phyloP scores from a whole-genome alignment of 2,113 vertebrate genomes.

The Pterocles burchelli region DNA sequence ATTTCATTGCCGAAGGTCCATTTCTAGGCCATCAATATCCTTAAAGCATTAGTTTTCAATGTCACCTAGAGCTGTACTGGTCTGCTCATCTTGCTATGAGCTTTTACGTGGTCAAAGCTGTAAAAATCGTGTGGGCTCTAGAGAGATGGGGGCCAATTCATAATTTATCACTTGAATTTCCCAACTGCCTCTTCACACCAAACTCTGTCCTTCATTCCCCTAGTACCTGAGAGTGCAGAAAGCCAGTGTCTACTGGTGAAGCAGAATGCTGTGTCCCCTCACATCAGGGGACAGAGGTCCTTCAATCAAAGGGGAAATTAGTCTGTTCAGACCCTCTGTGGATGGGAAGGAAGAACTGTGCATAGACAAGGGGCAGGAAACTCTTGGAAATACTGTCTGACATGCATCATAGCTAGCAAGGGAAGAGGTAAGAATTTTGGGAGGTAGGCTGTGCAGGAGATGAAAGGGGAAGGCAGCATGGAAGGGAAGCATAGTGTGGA shows the following conservation, averaged over 20 bases:
- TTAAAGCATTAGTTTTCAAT: neutral
- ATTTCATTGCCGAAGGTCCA: neutral
- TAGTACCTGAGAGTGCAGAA: neutral
- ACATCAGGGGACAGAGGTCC: neutral
- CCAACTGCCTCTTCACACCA: neutral
- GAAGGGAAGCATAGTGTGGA: neutral
- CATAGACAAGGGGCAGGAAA: neutral
- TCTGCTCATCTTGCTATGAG: neutral
- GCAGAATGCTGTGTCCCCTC: neutral
- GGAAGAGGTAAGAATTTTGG: neutral
- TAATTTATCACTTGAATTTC: neutral
- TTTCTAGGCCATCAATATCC: neutral
- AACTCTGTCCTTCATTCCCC: neutral
- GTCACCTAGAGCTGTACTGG: neutral
- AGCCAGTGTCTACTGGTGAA: neutral
- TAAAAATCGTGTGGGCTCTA: neutral
- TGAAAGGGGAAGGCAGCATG: neutral
- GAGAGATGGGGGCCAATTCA: neutral
- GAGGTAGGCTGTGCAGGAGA: neutral
- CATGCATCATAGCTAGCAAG: neutral
- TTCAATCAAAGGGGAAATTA: neutral
- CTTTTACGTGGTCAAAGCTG: neutral
- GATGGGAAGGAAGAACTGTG: neutral
- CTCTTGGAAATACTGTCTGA: neutral
- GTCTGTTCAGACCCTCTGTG: neutral